Conservation (phyloP, 2,797 vertebrate species). For the Nyctalus aviator region DNA sequence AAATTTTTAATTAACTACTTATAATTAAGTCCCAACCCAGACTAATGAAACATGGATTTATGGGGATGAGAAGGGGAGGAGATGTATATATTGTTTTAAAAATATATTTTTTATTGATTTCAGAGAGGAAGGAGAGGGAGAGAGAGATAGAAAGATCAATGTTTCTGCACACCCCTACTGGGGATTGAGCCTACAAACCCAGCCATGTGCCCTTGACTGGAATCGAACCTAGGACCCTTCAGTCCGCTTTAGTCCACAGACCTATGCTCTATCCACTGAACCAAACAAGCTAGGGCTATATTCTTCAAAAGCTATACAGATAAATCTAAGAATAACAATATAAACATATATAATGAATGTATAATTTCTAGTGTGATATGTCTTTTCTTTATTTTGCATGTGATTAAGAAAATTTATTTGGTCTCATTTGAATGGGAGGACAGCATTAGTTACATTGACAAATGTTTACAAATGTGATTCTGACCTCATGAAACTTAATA, state of each 20-base stretch:
- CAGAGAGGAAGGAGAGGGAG: not conserved
- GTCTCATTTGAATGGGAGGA: not conserved
- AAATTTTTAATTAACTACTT: not conserved
- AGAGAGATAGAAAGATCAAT: too few species aligned
- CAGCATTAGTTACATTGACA: not conserved
- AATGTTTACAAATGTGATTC: constrained; percentile 51
- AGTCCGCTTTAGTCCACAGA: not conserved
- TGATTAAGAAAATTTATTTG: constrained; percentile 38
- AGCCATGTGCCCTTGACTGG: not conserved
- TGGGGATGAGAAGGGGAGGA: not conserved
- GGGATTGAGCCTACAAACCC: too few species aligned
- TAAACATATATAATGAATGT: not conserved
- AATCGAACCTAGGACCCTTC: not conserved
- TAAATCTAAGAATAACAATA: not conserved
- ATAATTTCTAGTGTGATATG: not conserved
- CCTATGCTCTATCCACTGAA: not conserved
- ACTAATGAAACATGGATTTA: constrained; percentile 18
- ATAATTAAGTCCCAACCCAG: not conserved
- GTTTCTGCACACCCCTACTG: too few species aligned
- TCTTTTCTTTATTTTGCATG: constrained; percentile 35
- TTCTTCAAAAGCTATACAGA: not conserved
- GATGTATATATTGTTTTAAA: not conserved
- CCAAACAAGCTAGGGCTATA: not conserved
- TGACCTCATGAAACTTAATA: constrained; percentile 5
- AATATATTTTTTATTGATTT: not conserved